Percentiles rank a stretch among this genome's conserved stretches.
Conservation (phyloP, 2,113 vertebrate genomes). For the Larimichthys crocea region DNA sequence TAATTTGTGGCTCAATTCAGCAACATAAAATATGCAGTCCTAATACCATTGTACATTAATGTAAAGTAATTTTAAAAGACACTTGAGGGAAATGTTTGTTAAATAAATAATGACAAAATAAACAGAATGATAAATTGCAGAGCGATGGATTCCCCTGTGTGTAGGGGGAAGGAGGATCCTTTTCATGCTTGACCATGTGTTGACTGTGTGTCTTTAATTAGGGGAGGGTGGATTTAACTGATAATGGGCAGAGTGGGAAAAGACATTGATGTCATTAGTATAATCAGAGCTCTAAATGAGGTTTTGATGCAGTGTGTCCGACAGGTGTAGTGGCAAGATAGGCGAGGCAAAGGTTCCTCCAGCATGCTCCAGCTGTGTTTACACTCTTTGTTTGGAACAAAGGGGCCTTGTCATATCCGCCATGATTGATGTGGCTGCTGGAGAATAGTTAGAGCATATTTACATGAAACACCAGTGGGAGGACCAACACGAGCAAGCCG, state of each 20-base stretch:
- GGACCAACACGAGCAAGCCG: constrained; percentile 41
- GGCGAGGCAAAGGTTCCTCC: constrained; percentile 72
- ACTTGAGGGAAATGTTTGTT: constrained; percentile 51
- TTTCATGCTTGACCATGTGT: constrained; percentile 75
- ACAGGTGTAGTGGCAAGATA: constrained; percentile 83
- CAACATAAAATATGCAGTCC: constrained; percentile 36
- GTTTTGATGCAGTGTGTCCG: constrained; percentile 79
- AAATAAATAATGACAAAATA: constrained; percentile 70
- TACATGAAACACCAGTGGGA: constrained; percentile 77
- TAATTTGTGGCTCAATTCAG: constrained; percentile 21
- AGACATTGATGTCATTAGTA: constrained; percentile 79
- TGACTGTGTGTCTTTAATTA: constrained; percentile 78
- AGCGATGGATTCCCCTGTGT: constrained; percentile 50
- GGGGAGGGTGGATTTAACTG: constrained; percentile 62
- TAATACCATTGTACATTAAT: constrained; percentile 17
- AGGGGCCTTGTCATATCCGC: constrained; percentile 80
- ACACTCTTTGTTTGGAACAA: constrained; percentile 81
- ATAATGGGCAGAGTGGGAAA: constrained; percentile 64
- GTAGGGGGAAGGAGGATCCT: constrained; percentile 20
- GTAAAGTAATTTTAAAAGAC: constrained; percentile 28
- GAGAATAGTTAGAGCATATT: constrained; percentile 83
- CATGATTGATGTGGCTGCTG: constrained; percentile 81
- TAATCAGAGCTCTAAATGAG: constrained; percentile 80
- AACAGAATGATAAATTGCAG: constrained; percentile 63
- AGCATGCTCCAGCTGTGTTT: constrained; percentile 84